Evolutionary conservation across 2,113 vertebrate species (phyloP).

Genomic region (Megaceryle maxima): DNA sequence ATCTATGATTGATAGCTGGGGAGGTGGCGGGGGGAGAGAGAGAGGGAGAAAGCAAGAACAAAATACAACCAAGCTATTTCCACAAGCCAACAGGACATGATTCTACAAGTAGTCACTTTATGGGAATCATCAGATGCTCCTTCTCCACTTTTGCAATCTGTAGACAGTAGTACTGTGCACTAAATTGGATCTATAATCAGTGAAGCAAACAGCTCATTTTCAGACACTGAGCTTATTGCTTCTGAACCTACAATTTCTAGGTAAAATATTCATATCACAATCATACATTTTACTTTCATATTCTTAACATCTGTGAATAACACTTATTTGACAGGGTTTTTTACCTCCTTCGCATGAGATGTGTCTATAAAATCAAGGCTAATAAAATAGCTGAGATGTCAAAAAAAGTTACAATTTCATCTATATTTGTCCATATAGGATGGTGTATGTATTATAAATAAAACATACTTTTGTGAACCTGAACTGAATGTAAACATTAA

Average conservation of each 20-base stretch:
- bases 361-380: constrained; percentile 23
- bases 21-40: too few relatives aligned
- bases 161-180: not conserved
- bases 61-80: not conserved
- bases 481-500: constrained; percentile 72
- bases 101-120: not conserved
- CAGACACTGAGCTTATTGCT: constrained; percentile 16
- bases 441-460: constrained; percentile 42
- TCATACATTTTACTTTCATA: constrained; percentile 36
- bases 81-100: not conserved
- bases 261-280: constrained; percentile 10
- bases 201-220: constrained; percentile 15
- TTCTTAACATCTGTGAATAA: constrained; percentile 25
- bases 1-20: not conserved
- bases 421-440: constrained; percentile 22
- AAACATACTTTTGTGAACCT: constrained; percentile 60
- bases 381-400: constrained; percentile 11
- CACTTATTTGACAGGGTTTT: constrained; percentile 4
- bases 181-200: not conserved
- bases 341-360: constrained; percentile 20
- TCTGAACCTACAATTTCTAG: not conserved
- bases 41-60: not conserved
- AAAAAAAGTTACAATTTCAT: constrained; percentile 4
- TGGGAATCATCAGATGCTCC: not conserved
- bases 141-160: not conserved